Evolutionary conservation across 2,113 vertebrate species (phyloP), one percentile per base, ranked within the genome.

Genomic region (Isurus oxyrinchus): DNA sequence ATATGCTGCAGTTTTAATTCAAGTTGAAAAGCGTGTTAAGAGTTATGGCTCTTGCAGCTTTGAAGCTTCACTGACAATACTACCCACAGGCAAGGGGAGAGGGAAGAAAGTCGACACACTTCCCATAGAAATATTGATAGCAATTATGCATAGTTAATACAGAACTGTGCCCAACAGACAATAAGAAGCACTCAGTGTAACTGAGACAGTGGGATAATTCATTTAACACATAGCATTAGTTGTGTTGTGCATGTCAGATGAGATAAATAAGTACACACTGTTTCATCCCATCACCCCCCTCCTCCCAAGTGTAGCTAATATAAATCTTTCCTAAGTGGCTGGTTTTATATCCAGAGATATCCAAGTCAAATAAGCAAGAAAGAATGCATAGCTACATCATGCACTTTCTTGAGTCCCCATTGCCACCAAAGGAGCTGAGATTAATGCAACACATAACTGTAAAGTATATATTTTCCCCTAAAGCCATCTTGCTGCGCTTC

Each of bases 391-490:
- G 5, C 66, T 49, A 63, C 16, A 55, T 76, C 35, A 95, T 55
- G 25, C 66, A 72, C 76, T 53, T 76, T 53, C 94, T 72, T 27
- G 40, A 95, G 19, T 72, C 27, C 67, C 49, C 11, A 13, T 76
- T 72, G 94, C 94, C 94, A 95, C 94, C 94, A 95, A 49, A 72
- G 94, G 44, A 95, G 94, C 23, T 14, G 67, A 95, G 67, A 95
- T 95, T 95, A 95, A 95, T 95, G 67, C 67, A 76, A 49, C 66
- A 63, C 59, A 95, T 72, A 95, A 95, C 94, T 95, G 67, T 76
- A 95, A 95, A 95, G 94, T 95, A 76, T 55, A 95, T 95, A 27
- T 95, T 94, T 81, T 95, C 69, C 94, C 94, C 94, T 76, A 95
- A 76, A 95, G 94, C 94, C 94, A 95, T 95, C 94, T 49, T 66